A percentile compares a stretch with the other conserved stretches of the same genome.
Evolutionary conservation across 1,140 invertebrate species (phyloP).

Genomic region (Drosophila willistoni): DNA sequence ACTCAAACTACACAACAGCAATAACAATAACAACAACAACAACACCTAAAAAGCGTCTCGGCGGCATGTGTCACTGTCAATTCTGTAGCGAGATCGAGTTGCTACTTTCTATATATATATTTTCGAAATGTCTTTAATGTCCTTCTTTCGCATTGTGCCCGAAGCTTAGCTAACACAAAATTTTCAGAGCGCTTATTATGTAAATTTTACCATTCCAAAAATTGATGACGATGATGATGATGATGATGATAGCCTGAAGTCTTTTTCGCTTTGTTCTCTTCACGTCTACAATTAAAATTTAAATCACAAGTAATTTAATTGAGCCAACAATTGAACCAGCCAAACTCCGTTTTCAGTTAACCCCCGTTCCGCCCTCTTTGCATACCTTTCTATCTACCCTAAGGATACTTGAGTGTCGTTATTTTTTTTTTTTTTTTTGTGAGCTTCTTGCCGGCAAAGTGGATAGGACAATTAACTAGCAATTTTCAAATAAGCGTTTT

Average conservation of each 20-base stretch:
- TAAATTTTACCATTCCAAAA: constrained; percentile 66
- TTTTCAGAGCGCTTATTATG: constrained; percentile 72
- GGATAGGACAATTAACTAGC: constrained; percentile 71
- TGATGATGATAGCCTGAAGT: constrained; percentile 62
- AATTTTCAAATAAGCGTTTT: constrained; percentile 80
- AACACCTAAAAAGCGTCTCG: no score
- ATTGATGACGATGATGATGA: constrained; percentile 51
- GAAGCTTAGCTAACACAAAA: constrained; percentile 33
- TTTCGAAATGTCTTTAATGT: constrained; percentile 9
- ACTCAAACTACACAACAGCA: constrained; percentile 15
- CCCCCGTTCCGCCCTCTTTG: not conserved
- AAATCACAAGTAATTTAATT: constrained; percentile 81
- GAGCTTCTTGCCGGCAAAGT: constrained; percentile 10
- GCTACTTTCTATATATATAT: not conserved
- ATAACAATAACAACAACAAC: no score
- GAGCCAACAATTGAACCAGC: constrained; percentile 65
- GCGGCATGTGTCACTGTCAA: constrained; percentile 56
- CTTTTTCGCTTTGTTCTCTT: constrained; percentile 30
- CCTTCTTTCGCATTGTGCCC: not conserved
- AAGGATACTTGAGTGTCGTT: constrained; percentile 42
- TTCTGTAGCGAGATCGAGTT: constrained; percentile 1
- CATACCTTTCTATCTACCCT: constrained; percentile 38
- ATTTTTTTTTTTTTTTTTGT: constrained; percentile 23
- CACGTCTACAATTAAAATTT: constrained; percentile 78
- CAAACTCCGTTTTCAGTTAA: not conserved